These are phyloP conservation scores for Melanostigma gelatinosum DNA, from an alignment of 2,113 vertebrate species.

Conservation along the genomic window DNA sequence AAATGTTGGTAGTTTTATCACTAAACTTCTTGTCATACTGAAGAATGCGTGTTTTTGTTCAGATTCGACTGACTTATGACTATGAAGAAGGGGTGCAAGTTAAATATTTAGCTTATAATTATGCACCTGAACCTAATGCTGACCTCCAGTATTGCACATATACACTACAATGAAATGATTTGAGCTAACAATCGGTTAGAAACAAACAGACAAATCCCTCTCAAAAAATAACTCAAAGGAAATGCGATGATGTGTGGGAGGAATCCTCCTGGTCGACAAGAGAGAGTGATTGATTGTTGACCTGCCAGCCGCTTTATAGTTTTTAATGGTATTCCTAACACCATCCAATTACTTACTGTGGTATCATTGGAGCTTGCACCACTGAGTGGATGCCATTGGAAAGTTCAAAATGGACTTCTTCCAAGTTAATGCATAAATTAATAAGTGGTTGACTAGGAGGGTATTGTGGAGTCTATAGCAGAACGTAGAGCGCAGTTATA, in stretches of 20 bases:
- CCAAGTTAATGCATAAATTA: slow-evolving; percentile 84
- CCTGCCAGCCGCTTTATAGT: slow-evolving; percentile 55
- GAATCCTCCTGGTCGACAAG: slow-evolving; percentile 23
- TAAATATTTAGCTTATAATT: not conserved
- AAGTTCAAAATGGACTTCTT: slow-evolving; percentile 74
- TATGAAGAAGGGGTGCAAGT: not conserved
- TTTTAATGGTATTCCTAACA: slow-evolving; percentile 76
- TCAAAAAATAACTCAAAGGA: slow-evolving; percentile 50
- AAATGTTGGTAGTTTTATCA: not conserved
- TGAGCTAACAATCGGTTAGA: not conserved
- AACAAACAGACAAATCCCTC: slow-evolving; percentile 33
- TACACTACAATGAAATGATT: not conserved
- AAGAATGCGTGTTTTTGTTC: not conserved
- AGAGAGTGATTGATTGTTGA: slow-evolving; percentile 69
- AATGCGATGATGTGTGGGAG: slow-evolving; percentile 43
- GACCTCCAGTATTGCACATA: not conserved
- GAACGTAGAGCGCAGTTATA: not conserved
- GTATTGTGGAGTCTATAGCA: slow-evolving; percentile 41
- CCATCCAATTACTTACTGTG: slow-evolving; percentile 79
- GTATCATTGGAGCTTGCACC: slow-evolving; percentile 67
- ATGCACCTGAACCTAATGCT: not conserved
- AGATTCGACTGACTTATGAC: not conserved
- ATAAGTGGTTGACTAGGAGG: slow-evolving; percentile 45
- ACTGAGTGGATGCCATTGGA: slow-evolving; percentile 63
- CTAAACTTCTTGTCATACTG: not conserved